Evolutionary conservation across 2,888 invertebrate genomes (phyloP).

Genomic region (Tethea ocularis): DNA sequence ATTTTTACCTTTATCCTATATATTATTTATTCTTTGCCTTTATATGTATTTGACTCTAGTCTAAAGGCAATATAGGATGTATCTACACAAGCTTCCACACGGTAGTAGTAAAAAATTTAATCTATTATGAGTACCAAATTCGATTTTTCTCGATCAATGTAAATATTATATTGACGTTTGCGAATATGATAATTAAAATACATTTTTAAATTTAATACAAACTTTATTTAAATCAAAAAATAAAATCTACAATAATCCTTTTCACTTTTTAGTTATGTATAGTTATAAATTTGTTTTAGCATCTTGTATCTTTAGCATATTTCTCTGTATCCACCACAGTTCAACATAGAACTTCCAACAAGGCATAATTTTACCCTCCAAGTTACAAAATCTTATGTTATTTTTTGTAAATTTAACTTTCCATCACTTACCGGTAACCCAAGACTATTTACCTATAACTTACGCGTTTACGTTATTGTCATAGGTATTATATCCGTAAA

Average conservation of each 20-base stretch:
- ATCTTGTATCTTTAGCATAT: conserved; percentile 39
- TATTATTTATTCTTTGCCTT: no score
- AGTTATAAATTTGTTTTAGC: conserved; percentile 74
- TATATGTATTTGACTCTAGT: no score
- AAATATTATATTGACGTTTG: no score
- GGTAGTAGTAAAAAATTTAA: no score
- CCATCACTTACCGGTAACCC: conserved; percentile 30
- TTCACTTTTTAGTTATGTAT: conserved; percentile 72
- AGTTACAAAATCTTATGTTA: conserved; percentile 36
- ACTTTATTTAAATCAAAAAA: conserved; percentile 84
- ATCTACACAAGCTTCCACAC: no score
- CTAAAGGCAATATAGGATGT: no score
- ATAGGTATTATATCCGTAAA: conserved; percentile 12
- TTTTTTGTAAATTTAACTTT: conserved; percentile 40
- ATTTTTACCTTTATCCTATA: no score
- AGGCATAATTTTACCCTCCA: conserved; percentile 55
- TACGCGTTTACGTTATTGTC: conserved; percentile 10
- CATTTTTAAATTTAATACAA: conserved; percentile 70
- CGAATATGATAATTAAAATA: conserved; percentile 28
- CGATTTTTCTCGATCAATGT: no score
- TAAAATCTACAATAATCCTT: conserved; percentile 82
- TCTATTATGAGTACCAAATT: no score
- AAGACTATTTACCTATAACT: not conserved
- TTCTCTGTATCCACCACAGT: conserved; percentile 29
- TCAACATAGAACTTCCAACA: conserved; percentile 32